These are phyloP conservation scores for Eremobia ochroleuca DNA, from an alignment of 2,888 invertebrate species.

Conservation along the genomic window DNA sequence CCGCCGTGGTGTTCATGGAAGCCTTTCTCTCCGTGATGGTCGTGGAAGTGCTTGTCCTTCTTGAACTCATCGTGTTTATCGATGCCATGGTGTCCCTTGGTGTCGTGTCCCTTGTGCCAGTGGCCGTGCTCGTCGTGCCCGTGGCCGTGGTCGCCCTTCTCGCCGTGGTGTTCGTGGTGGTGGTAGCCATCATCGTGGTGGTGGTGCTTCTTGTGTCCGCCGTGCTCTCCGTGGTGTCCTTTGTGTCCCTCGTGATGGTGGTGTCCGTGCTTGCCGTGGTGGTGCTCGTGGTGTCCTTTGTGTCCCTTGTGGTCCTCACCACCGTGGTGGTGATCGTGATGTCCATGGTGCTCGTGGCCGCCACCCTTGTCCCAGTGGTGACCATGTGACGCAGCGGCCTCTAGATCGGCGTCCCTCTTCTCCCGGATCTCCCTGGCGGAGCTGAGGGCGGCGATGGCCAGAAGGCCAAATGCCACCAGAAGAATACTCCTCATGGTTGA, in stretches of 20 bases:
- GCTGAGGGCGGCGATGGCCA: conserved; percentile 86
- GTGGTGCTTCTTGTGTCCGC: conserved; percentile 92
- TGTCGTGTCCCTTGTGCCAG: conserved; percentile 95
- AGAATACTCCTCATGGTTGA: conserved; percentile 80
- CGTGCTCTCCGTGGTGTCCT: conserved; percentile 91
- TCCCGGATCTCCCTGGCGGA: conserved; percentile 87
- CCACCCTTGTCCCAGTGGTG: conserved; percentile 74
- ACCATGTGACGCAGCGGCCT: conserved; percentile 83
- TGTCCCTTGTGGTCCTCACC: conserved; percentile 93
- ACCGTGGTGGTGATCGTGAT: conserved; percentile 92
- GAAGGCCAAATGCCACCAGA: conserved; percentile 80
- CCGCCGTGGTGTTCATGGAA: conserved; percentile 94
- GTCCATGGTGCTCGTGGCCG: conserved; percentile 92
- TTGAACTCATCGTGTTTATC: conserved; percentile 96
- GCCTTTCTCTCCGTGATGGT: conserved; percentile 94
- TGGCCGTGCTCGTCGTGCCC: conserved; percentile 90
- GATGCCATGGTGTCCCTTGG: conserved; percentile 95
- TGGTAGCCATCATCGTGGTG: conserved; percentile 92
- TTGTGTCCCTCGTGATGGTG: conserved; percentile 92
- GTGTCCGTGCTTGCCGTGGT: conserved; percentile 93
- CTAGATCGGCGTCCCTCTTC: conserved; percentile 87
- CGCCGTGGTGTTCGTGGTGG: conserved; percentile 91
- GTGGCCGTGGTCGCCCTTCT: conserved; percentile 91
- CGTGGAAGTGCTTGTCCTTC: conserved; percentile 96
- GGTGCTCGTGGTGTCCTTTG: conserved; percentile 92